These are phyloP conservation scores for Notechis scutatus DNA, from an alignment of 2,113 vertebrate genomes.

Conservation along the genomic window DNA sequence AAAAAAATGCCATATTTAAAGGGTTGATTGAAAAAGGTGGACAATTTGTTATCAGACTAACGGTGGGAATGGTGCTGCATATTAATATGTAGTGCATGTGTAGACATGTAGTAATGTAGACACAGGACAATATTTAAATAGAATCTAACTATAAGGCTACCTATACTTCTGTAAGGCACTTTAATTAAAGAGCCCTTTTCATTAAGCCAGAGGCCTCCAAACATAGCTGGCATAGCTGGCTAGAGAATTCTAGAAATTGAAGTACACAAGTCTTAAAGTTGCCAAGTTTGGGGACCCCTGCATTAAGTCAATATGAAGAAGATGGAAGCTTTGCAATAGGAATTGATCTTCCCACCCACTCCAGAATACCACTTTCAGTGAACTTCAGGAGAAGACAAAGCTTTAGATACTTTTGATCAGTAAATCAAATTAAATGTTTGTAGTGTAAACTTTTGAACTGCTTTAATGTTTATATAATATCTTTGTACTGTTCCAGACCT, in stretches of 20 bases:
- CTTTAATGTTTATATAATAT: neutral
- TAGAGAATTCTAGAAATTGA: no score
- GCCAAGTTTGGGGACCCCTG: no score
- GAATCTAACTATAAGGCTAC: neutral
- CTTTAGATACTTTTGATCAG: neutral
- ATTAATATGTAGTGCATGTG: neutral
- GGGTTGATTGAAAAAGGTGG: neutral
- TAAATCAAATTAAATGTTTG: neutral
- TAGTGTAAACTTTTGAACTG: neutral
- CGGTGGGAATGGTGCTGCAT: neutral
- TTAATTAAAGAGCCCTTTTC: neutral
- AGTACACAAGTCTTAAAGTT: no score
- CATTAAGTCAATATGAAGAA: neutral
- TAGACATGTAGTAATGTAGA: neutral
- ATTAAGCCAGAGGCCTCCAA: neutral
- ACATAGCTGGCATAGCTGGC: no score
- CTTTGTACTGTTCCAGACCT: neutral
- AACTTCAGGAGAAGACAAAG: neutral
- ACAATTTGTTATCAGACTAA: neutral
- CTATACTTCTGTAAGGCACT: neutral
- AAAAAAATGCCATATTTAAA: neutral
- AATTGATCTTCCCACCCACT: neutral
- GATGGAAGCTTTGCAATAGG: neutral
- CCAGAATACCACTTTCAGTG: neutral
- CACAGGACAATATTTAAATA: neutral